A percentile compares a stretch with the other conserved stretches of the same genome.
These are phyloP conservation scores for Catharus fuscescens DNA, from an alignment of 2,113 vertebrate genomes.

Conservation along the genomic window DNA sequence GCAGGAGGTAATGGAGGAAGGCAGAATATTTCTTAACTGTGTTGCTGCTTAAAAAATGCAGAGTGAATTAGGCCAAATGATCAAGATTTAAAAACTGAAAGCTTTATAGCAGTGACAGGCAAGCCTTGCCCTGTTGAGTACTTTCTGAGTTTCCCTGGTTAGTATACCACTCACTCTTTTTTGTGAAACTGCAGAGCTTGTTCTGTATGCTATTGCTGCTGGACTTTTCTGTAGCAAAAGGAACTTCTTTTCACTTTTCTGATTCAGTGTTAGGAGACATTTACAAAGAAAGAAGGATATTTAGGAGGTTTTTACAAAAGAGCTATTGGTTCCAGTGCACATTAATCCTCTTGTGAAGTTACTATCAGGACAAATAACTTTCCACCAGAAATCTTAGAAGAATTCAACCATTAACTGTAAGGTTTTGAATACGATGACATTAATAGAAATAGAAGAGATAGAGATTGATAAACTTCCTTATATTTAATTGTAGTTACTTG, in stretches of 20 bases:
- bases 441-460: neutral
- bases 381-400: neutral
- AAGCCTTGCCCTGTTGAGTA: neutral
- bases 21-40: neutral
- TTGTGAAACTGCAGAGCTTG: neutral
- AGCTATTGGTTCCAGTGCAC: neutral
- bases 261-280: neutral
- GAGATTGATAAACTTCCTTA: neutral
- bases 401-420: neutral
- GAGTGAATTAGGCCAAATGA: neutral
- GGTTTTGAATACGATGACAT: neutral
- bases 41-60: neutral
- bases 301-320: neutral
- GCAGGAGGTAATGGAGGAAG: slow-evolving; percentile 85
- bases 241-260: neutral
- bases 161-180: neutral
- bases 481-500: neutral
- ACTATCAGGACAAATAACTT: neutral
- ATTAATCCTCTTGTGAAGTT: neutral
- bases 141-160: neutral
- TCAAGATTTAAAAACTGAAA: neutral
- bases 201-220: neutral
- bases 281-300: neutral
- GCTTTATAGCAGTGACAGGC: neutral
- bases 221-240: neutral